phyloP scores from a whole-genome alignment of 2,888 invertebrate genomes.

The Ennomos fuscantarius region DNA sequence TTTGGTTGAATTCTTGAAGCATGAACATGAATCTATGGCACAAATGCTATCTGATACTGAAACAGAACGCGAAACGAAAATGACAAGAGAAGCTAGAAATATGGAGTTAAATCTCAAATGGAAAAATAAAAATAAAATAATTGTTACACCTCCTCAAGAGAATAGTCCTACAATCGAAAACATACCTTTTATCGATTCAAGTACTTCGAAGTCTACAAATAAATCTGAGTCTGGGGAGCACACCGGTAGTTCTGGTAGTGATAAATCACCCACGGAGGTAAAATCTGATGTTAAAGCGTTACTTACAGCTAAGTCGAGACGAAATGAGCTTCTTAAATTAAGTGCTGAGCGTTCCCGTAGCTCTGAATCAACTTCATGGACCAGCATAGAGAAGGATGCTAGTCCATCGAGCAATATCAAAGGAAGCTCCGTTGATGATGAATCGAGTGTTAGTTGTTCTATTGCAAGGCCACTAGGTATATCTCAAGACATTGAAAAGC shows the following conservation, averaged over 20 bases:
- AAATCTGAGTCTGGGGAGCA: constrained; percentile 77
- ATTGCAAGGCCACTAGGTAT: constrained; percentile 92
- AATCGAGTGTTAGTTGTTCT: constrained; percentile 91
- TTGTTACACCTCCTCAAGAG: constrained; percentile 86
- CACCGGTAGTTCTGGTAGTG: constrained; percentile 76
- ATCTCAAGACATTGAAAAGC: constrained; percentile 89
- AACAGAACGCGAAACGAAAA: constrained; percentile 69
- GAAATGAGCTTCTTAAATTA: constrained; percentile 86
- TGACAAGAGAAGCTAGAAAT: constrained; percentile 55
- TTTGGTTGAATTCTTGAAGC: constrained; percentile 76
- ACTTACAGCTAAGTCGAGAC: constrained; percentile 78
- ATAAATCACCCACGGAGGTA: constrained; percentile 73
- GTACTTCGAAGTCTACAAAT: constrained; percentile 66
- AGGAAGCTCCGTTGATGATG: constrained; percentile 88
- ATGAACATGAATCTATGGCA: constrained; percentile 75
- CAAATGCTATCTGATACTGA: constrained; percentile 72
- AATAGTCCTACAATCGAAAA: constrained; percentile 86
- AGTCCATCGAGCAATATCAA: constrained; percentile 87
- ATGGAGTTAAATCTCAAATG: constrained; percentile 74
- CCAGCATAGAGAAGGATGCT: constrained; percentile 90
- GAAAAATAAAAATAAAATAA: constrained; percentile 84
- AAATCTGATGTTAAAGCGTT: constrained; percentile 68
- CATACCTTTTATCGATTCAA: constrained; percentile 77
- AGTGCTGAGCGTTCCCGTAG: constrained; percentile 91
- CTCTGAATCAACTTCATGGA: constrained; percentile 92